Evolutionary conservation across 2,888 invertebrate genomes (phyloP).

Genomic region (Trachelus stipa): DNA sequence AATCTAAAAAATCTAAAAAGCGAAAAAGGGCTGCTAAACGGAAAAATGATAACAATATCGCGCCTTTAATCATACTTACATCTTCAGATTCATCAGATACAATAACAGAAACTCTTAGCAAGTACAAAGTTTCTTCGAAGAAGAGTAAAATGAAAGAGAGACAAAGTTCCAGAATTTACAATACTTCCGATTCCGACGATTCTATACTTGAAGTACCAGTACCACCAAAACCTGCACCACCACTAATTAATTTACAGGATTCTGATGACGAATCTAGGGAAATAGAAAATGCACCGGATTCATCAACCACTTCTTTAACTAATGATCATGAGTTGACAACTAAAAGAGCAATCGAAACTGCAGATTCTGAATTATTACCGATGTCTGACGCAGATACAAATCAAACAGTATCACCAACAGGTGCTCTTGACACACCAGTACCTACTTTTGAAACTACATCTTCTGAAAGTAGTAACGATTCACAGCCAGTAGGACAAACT

Average conservation of each 20-base stretch:
- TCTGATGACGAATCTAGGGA: conserved; percentile 41
- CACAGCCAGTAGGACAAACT: neutral
- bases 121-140: conserved; percentile 29
- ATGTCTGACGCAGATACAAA: neutral
- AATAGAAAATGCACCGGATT: neutral
- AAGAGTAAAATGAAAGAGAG: conserved; percentile 18
- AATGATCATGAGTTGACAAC: neutral
- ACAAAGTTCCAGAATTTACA: conserved; percentile 10
- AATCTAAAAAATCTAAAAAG: conserved; percentile 5
- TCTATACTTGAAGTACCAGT: conserved; percentile 61
- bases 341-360: neutral
- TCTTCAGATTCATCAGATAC: conserved; percentile 27
- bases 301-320: neutral
- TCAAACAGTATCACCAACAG: neutral
- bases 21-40: neutral
- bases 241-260: conserved; percentile 52
- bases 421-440: neutral
- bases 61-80: conserved; percentile 8
- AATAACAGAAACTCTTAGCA: conserved; percentile 19
- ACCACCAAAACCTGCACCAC: conserved; percentile 57
- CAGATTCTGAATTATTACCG: neutral
- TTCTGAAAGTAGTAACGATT: neutral
- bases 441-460: neutral
- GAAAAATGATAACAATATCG: neutral
- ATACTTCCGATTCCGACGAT: conserved; percentile 48